phyloP scores from a whole-genome alignment of 2,888 invertebrate species.

The Nemurella pictetii region DNA sequence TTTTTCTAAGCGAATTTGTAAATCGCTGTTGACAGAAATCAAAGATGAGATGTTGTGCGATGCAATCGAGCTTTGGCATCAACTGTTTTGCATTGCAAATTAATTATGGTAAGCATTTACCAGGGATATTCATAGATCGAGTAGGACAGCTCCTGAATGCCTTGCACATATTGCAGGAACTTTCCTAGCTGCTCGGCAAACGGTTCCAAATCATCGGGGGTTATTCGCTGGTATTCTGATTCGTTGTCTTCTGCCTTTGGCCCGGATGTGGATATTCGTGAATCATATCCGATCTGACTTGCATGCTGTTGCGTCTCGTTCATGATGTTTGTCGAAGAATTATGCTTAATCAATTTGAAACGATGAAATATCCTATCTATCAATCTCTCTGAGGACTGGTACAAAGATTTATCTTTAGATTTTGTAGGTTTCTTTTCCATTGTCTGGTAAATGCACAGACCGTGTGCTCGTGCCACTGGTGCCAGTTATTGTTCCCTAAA shows the following conservation, averaged over 20 bases:
- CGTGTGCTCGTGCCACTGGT: neutral
- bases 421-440: neutral
- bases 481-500: neutral
- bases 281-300: slow-evolving; percentile 18
- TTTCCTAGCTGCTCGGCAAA: slow-evolving; percentile 46
- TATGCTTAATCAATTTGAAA: neutral
- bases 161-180: slow-evolving; percentile 46
- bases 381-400: neutral
- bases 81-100: neutral
- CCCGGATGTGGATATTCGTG: neutral
- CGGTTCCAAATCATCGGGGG: slow-evolving; percentile 41
- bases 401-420: neutral
- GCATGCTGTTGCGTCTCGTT: neutral
- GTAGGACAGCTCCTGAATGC: slow-evolving; percentile 44
- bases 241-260: slow-evolving; percentile 25
- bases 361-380: neutral
- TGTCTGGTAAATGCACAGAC: too few relatives aligned
- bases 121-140: slow-evolving; percentile 46
- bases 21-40: slow-evolving; percentile 42
- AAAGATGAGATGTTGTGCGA: neutral
- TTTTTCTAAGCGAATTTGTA: slow-evolving; percentile 46
- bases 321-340: neutral
- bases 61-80: neutral
- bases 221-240: slow-evolving; percentile 35
- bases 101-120: slow-evolving; percentile 44